These are phyloP conservation scores for Camptogramma bilineatum DNA, from an alignment of 2,888 invertebrate genomes.

Conservation along the genomic window DNA sequence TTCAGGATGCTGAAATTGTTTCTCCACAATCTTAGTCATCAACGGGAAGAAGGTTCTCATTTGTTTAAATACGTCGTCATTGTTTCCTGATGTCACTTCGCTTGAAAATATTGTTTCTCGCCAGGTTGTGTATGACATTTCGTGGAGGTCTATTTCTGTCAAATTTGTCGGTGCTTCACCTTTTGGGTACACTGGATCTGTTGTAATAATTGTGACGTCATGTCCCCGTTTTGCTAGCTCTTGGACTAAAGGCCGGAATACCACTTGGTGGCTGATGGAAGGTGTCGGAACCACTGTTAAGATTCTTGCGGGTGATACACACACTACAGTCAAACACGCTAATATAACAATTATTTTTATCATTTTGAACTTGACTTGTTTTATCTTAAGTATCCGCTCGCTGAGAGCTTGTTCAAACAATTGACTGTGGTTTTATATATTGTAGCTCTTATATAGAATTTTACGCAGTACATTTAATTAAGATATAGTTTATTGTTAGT, in stretches of 20 bases:
- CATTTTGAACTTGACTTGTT: background rate
- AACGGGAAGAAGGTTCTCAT: constrained; percentile 18
- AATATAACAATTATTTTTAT: background rate
- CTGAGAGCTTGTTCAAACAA: background rate
- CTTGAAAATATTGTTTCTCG: constrained; percentile 18
- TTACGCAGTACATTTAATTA: background rate
- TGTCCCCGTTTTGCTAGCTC: constrained; percentile 75
- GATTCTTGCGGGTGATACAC: constrained; percentile 44
- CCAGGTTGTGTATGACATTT: constrained; percentile 53
- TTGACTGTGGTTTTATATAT: background rate
- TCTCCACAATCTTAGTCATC: constrained; percentile 25
- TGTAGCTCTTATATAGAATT: background rate
- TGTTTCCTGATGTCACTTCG: constrained; percentile 19
- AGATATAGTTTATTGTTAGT: no score
- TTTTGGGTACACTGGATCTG: constrained; percentile 64
- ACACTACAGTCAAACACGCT: constrained; percentile 8
- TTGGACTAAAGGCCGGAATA: constrained; percentile 64
- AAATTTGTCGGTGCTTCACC: constrained; percentile 60
- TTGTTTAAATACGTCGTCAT: constrained; percentile 23
- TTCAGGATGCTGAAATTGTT: constrained; percentile 33
- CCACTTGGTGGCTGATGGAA: constrained; percentile 77
- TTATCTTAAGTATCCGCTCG: background rate
- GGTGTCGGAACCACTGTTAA: constrained; percentile 62
- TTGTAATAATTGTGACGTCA: constrained; percentile 69
- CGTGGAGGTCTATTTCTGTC: constrained; percentile 62